phyloP scores from a whole-genome alignment of 2,113 vertebrate genomes.

The Climacteris rufus region DNA sequence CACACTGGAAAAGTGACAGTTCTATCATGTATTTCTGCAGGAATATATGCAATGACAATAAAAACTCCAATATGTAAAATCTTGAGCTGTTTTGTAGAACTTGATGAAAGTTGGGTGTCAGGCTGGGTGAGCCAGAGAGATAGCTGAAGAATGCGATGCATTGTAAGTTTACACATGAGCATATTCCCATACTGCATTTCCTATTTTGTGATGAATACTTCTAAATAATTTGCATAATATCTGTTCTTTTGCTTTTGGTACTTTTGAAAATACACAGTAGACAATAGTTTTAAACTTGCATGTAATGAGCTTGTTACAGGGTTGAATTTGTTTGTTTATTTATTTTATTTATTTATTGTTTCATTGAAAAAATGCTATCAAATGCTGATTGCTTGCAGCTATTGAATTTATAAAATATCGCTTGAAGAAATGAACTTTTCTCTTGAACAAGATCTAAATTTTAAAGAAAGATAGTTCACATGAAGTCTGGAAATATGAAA shows the following conservation, averaged over 20 bases:
- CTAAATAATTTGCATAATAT: constrained; percentile 23
- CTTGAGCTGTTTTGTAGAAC: neutral
- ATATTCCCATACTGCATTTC: neutral
- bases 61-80: neutral
- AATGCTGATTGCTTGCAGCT: neutral
- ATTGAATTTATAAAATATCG: neutral
- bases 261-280: neutral
- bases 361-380: neutral
- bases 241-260: constrained; percentile 6
- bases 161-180: neutral
- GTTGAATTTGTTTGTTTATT: neutral
- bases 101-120: neutral
- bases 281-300: neutral
- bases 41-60: neutral
- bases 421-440: neutral
- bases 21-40: neutral
- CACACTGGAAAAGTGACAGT: neutral
- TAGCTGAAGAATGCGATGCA: neutral
- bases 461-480: neutral
- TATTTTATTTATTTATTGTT: constrained; percentile 27
- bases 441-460: neutral
- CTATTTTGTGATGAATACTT: neutral
- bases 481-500: neutral
- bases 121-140: neutral
- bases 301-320: neutral